A percentile compares a stretch with the other conserved stretches of the same genome.
Conservation (phyloP, 2,797 vertebrate species). For the Acanthis flammea region DNA sequence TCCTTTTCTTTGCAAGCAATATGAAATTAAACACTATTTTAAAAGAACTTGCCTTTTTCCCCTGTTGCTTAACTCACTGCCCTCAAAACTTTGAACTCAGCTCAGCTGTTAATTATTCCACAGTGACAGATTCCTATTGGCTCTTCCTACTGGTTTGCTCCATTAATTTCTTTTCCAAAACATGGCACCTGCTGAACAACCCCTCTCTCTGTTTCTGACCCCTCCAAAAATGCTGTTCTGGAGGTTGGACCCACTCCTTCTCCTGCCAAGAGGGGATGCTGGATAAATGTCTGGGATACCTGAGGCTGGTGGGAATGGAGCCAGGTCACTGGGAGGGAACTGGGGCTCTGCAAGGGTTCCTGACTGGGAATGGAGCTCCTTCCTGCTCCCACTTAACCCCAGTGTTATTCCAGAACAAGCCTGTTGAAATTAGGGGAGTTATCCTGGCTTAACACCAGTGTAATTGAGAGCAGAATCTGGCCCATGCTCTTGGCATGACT, state of each 20-base stretch:
- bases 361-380: not conserved
- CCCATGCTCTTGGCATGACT: not conserved
- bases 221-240: not conserved
- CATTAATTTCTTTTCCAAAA: not conserved
- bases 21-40: conserved; percentile 32
- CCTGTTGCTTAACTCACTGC: conserved; percentile 17
- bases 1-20: conserved; percentile 6
- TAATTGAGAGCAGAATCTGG: conserved; percentile 41
- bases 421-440: conserved; percentile 29
- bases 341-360: not conserved
- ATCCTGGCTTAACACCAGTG: conserved; percentile 44
- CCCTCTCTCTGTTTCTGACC: not conserved
- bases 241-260: not conserved
- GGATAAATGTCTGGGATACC: not conserved
- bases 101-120: conserved; percentile 22
- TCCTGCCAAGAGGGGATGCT: not conserved
- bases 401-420: not conserved
- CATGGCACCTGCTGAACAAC: not conserved
- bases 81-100: conserved; percentile 27
- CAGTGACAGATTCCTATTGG: not conserved
- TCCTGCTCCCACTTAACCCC: not conserved
- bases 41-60: not conserved
- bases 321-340: fast-evolving
- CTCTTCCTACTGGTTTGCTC: not conserved
- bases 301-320: not conserved